Conservation (phyloP, 2,113 vertebrate genomes). For the Pseudopodoces humilis region DNA sequence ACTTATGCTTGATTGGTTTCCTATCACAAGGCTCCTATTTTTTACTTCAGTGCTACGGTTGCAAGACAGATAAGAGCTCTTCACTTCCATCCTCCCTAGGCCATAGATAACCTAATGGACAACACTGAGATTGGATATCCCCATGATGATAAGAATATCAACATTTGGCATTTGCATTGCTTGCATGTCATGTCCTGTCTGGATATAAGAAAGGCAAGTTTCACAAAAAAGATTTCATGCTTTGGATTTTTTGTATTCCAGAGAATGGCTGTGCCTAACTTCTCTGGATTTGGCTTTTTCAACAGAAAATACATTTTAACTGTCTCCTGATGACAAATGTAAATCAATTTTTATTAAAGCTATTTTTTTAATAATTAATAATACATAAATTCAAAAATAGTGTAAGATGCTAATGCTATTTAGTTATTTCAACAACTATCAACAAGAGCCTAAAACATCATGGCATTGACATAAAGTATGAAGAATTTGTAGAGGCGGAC, state of each 20-base stretch:
- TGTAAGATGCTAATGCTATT: not conserved
- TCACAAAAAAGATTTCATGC: not conserved
- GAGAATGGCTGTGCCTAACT: not conserved
- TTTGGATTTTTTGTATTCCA: not conserved
- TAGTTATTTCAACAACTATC: not conserved
- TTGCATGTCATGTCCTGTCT: not conserved
- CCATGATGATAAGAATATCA: not conserved
- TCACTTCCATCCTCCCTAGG: not conserved
- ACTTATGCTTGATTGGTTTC: not conserved
- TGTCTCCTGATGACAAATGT: not conserved
- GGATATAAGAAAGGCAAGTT: not conserved
- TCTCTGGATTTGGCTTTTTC: not conserved
- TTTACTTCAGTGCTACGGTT: not conserved
- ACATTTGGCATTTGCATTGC: not conserved
- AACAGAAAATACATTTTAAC: not conserved
- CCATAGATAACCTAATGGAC: not conserved
- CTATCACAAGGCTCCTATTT: not conserved
- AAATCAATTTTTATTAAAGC: not conserved
- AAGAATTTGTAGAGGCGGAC: not conserved
- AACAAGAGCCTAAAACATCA: not conserved
- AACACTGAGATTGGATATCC: not conserved
- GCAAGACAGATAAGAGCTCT: not conserved
- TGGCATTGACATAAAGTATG: accelerated
- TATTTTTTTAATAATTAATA: not conserved
- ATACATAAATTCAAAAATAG: not conserved